Conservation (phyloP, 1,140 invertebrate species). For the Mizuhopecten yessoensis region DNA sequence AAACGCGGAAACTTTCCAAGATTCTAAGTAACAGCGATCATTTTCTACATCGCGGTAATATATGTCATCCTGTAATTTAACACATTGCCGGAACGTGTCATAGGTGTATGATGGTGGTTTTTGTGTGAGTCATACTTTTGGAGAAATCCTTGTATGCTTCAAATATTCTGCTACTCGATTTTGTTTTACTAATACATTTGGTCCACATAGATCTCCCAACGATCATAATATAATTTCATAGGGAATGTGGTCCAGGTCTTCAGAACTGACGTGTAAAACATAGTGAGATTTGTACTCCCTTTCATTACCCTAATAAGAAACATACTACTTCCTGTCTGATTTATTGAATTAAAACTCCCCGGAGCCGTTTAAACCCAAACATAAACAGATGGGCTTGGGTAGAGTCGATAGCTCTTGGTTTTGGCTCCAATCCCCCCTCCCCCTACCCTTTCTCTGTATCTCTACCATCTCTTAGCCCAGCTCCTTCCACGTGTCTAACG, state of each 20-base stretch:
- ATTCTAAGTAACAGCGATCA: not conserved
- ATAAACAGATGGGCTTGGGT: not conserved
- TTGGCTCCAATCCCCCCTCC: not conserved
- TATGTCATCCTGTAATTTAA: not conserved
- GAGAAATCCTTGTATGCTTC: not conserved
- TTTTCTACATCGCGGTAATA: too few relatives aligned
- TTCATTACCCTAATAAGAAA: not conserved
- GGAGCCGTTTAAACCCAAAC: not conserved
- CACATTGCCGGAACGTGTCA: not conserved
- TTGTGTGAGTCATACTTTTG: not conserved
- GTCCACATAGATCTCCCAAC: not conserved
- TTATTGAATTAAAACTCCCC: constrained; percentile 22
- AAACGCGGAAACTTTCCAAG: not conserved
- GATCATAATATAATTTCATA: not conserved
- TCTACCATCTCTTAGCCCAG: not conserved
- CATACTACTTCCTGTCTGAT: not conserved
- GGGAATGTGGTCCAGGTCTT: not conserved
- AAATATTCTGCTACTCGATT: not conserved
- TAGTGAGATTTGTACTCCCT: not conserved
- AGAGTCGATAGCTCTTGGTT: not conserved
- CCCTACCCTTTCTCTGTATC: not conserved
- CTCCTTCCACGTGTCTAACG: too few relatives aligned
- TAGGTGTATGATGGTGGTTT: too few relatives aligned
- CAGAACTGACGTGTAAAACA: not conserved
- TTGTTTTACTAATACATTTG: not conserved